phyloP scores from a whole-genome alignment of 1,140 invertebrate species.

The Eumaeus atala region DNA sequence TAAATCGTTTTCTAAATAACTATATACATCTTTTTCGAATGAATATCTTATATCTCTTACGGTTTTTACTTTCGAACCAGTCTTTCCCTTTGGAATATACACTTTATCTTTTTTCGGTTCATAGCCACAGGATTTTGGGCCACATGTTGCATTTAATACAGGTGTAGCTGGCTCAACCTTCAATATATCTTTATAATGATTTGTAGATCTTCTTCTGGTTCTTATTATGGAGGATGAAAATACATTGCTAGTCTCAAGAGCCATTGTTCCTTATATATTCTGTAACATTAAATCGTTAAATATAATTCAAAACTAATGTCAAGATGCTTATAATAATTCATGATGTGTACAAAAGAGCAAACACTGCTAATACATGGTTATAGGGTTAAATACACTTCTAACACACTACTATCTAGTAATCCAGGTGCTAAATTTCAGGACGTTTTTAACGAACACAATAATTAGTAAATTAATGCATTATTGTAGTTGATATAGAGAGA shows the following conservation, averaged over 20 bases:
- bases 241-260: slow-evolving; percentile 35
- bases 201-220: slow-evolving; percentile 30
- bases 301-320: too few species aligned
- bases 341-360: too few species aligned
- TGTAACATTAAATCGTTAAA: slow-evolving; percentile 14
- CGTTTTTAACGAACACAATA: too few species aligned
- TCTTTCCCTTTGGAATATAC: slow-evolving; percentile 54
- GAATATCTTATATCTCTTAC: slow-evolving; percentile 46
- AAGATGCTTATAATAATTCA: too few species aligned
- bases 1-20: slow-evolving; percentile 39
- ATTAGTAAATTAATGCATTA: too few species aligned
- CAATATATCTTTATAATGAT: slow-evolving; percentile 47
- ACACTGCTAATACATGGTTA: too few species aligned
- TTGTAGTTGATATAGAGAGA: too few species aligned
- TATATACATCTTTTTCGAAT: slow-evolving; percentile 48
- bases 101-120: slow-evolving; percentile 43
- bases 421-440: too few species aligned
- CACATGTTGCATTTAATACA: slow-evolving; percentile 17
- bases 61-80: slow-evolving; percentile 51
- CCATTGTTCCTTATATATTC: slow-evolving; percentile 32
- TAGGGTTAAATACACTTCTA: too few species aligned
- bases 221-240: slow-evolving; percentile 46
- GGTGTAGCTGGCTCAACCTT: slow-evolving; percentile 39
- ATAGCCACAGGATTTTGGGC: slow-evolving; percentile 36
- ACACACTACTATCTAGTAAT: too few species aligned